These are phyloP conservation scores for Eupithecia inturbata DNA, from an alignment of 2,888 invertebrate genomes.

Conservation along the genomic window DNA sequence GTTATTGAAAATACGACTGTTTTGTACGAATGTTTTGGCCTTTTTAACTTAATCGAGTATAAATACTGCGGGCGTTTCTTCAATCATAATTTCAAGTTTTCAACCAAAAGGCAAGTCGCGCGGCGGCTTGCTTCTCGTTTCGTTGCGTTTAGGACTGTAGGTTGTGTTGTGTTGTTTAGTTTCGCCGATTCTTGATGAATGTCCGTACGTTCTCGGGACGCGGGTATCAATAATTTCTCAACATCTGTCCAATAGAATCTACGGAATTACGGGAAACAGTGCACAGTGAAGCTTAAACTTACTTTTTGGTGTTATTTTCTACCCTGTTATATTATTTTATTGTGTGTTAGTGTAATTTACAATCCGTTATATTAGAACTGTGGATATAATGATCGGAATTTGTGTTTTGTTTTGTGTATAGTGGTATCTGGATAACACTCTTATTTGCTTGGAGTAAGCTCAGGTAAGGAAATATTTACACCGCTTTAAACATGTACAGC, in stretches of 20 bases:
- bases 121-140: conserved; percentile 20
- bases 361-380: conserved; percentile 60
- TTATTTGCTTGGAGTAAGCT: conserved; percentile 72
- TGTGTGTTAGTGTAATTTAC: conserved; percentile 57
- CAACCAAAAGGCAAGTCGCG: conserved; percentile 34
- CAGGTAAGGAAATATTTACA: conserved; percentile 80
- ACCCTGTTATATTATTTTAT: conserved; percentile 47
- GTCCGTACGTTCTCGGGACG: conserved; percentile 68
- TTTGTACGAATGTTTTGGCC: not conserved
- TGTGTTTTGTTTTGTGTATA: conserved; percentile 73
- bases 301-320: conserved; percentile 52
- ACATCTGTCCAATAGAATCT: conserved; percentile 64
- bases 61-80: conserved; percentile 57
- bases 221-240: conserved; percentile 62
- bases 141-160: too few relatives aligned
- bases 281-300: conserved; percentile 57
- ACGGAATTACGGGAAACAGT: conserved; percentile 57
- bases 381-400: conserved; percentile 73
- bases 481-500: conserved; percentile 18
- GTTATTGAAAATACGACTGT: conserved; percentile 10
- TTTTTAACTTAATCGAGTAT: conserved; percentile 35
- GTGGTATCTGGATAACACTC: conserved; percentile 65
- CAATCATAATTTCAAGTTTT: conserved; percentile 39
- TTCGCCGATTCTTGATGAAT: conserved; percentile 67
- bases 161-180: conserved; percentile 58